phyloP scores from a whole-genome alignment of 1,140 invertebrate species.

The Plodia interpunctella region DNA sequence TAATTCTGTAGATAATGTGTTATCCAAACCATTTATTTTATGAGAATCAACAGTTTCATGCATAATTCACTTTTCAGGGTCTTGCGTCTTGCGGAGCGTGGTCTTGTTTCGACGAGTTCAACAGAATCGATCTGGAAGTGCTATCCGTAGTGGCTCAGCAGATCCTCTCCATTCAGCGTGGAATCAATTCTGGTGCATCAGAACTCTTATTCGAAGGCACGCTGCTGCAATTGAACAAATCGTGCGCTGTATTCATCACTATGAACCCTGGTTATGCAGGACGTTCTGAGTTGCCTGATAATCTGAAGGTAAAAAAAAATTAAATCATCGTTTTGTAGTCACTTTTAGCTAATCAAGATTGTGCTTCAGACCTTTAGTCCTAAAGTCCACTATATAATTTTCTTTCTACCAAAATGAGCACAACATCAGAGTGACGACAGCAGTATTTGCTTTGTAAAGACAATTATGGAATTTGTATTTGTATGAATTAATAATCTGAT shows the following conservation, averaged over 20 bases:
- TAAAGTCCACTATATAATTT: too few species aligned
- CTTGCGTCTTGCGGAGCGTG: conserved; percentile 96
- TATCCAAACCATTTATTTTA: too few species aligned
- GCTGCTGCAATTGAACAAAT: conserved; percentile 90
- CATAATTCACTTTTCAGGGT: conserved; percentile 77
- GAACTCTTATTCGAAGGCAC: conserved; percentile 94
- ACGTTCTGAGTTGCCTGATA: conserved; percentile 93
- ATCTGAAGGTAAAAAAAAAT: conserved; percentile 85
- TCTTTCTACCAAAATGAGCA: too few species aligned
- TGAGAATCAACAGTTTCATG: too few species aligned
- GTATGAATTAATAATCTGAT: too few species aligned
- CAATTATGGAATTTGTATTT: too few species aligned
- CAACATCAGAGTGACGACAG: too few species aligned
- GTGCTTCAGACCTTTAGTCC: too few species aligned
- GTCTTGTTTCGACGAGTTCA: conserved; percentile 98
- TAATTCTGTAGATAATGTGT: too few species aligned
- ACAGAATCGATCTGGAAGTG: conserved; percentile 90
- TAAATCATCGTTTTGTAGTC: not conserved
- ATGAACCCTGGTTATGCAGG: conserved; percentile 98
- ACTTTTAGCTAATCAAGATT: too few species aligned
- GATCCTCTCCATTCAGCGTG: conserved; percentile 88
- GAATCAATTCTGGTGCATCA: conserved; percentile 85
- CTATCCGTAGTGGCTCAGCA: conserved; percentile 95
- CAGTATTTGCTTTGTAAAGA: too few species aligned
- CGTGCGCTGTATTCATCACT: conserved; percentile 96